phyloP scores from a whole-genome alignment of 2,888 invertebrate species.

The Alsophila aescularia region DNA sequence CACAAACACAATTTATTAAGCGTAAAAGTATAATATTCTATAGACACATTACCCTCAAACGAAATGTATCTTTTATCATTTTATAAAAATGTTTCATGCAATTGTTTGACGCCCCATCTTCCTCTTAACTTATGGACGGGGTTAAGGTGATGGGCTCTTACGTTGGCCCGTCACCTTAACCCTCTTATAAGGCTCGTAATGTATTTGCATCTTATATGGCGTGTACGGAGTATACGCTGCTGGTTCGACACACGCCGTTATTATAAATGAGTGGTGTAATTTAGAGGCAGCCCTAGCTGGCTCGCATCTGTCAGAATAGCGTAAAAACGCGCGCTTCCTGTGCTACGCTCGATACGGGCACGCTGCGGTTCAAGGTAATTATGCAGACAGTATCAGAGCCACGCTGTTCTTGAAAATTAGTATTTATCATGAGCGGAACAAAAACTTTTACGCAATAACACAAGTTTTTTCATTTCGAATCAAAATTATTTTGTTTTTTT shows the following conservation, averaged over 20 bases:
- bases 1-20: constrained; percentile 26
- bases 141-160: constrained; percentile 4
- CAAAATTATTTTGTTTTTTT: too few relatives aligned
- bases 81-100: constrained; percentile 27
- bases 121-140: constrained; percentile 20
- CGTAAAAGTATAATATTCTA: constrained; percentile 36
- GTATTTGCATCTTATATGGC: neutral
- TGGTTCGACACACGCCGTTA: constrained; percentile 15
- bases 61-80: constrained; percentile 30
- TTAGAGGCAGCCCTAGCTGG: constrained; percentile 47
- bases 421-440: too few relatives aligned
- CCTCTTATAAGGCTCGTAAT: too few relatives aligned
- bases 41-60: constrained; percentile 20
- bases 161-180: too few relatives aligned
- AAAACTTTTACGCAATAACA: too few relatives aligned
- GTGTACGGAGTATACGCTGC: neutral
- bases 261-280: constrained; percentile 36
- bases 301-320: constrained; percentile 57
- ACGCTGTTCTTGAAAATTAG: too few relatives aligned
- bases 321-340: constrained; percentile 55
- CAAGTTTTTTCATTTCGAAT: too few relatives aligned
- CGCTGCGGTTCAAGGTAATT: constrained; percentile 22
- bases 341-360: constrained; percentile 28
- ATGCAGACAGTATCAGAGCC: constrained; percentile 8
- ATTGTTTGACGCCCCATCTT: constrained; percentile 28